Percentiles rank a stretch among this genome's conserved stretches.
Evolutionary conservation across 2,888 invertebrate species (phyloP).

Genomic region (Amblyjoppa proteus): DNA sequence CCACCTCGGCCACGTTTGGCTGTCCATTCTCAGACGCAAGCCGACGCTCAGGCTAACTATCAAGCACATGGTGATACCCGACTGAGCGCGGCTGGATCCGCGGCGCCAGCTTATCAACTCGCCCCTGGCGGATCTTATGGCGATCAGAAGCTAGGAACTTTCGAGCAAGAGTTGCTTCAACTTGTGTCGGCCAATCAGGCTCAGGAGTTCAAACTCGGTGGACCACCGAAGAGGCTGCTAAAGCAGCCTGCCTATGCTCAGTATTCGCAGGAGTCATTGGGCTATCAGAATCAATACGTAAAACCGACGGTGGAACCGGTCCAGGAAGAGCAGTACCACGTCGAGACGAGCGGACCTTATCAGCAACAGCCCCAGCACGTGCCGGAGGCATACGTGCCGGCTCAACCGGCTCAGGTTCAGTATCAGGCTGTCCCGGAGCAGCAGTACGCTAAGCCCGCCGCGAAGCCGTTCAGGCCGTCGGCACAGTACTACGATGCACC

Average conservation of each 20-base stretch:
- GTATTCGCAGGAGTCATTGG: slow-evolving; percentile 76
- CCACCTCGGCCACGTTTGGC: slow-evolving; percentile 79
- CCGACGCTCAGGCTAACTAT: slow-evolving; percentile 76
- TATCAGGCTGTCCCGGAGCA: slow-evolving; percentile 69
- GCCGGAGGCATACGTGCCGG: slow-evolving; percentile 70
- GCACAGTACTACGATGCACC: slow-evolving; percentile 75
- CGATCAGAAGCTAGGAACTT: slow-evolving; percentile 80
- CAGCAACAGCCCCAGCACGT: slow-evolving; percentile 72
- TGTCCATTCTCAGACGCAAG: slow-evolving; percentile 78
- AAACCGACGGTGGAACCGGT: slow-evolving; percentile 72
- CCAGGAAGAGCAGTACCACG: slow-evolving; percentile 79
- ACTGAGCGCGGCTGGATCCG: slow-evolving; percentile 73
- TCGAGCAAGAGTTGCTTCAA: slow-evolving; percentile 81
- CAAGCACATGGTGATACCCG: slow-evolving; percentile 78
- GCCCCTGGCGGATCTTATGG: slow-evolving; percentile 70
- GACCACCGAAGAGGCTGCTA: slow-evolving; percentile 69
- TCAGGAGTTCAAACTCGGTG: slow-evolving; percentile 79
- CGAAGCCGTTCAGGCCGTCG: slow-evolving; percentile 74
- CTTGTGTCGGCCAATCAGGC: slow-evolving; percentile 82
- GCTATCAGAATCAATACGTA: slow-evolving; percentile 74
- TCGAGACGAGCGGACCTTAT: slow-evolving; percentile 80
- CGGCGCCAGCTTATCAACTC: slow-evolving; percentile 74
- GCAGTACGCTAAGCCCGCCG: slow-evolving; percentile 71
- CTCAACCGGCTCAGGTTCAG: slow-evolving; percentile 65
- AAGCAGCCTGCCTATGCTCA: slow-evolving; percentile 72